Evolutionary conservation across 2,113 vertebrate species (phyloP).

Genomic region (Aspidoscelis tigris): DNA sequence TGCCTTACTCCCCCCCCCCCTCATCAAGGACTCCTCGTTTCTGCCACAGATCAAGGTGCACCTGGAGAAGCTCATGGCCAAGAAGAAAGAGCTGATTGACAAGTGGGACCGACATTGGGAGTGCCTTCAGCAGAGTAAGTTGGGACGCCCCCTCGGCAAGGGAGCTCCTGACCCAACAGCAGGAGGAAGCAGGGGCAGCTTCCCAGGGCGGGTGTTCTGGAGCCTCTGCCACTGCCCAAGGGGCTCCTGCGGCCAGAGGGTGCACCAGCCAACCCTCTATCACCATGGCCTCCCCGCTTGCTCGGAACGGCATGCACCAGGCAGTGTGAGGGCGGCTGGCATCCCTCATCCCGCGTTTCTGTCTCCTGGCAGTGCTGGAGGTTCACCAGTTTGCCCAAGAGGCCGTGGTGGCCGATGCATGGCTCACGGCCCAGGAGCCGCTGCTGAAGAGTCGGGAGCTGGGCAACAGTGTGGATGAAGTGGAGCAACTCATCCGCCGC

Average conservation of each 20-base stretch:
- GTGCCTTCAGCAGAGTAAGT: constrained; percentile 91
- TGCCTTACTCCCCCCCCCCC: not conserved
- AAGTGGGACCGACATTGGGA: constrained; percentile 97
- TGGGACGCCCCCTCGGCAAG: not conserved
- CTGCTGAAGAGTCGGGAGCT: constrained; percentile 89
- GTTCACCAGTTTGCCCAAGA: constrained; percentile 97
- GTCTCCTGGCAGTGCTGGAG: constrained; percentile 83
- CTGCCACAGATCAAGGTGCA: constrained; percentile 84
- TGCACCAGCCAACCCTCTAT: no score
- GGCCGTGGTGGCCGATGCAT: constrained; percentile 92
- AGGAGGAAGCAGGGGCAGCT: not conserved
- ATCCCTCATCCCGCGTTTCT: not conserved
- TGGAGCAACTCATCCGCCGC: constrained; percentile 93
- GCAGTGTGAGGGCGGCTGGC: no score
- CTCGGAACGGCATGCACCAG: no score
- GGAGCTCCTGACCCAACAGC: not conserved
- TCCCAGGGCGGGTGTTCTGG: no score
- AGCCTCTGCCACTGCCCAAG: not conserved
- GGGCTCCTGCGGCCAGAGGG: not conserved
- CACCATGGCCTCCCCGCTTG: no score
- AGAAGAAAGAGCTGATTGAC: constrained; percentile 88
- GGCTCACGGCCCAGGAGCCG: constrained; percentile 92
- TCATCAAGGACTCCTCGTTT: not conserved
- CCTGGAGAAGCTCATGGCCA: constrained; percentile 86
- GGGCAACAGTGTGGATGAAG: constrained; percentile 92